Conservation (phyloP, 1,140 invertebrate genomes). For the Tigriopus japonicus region DNA sequence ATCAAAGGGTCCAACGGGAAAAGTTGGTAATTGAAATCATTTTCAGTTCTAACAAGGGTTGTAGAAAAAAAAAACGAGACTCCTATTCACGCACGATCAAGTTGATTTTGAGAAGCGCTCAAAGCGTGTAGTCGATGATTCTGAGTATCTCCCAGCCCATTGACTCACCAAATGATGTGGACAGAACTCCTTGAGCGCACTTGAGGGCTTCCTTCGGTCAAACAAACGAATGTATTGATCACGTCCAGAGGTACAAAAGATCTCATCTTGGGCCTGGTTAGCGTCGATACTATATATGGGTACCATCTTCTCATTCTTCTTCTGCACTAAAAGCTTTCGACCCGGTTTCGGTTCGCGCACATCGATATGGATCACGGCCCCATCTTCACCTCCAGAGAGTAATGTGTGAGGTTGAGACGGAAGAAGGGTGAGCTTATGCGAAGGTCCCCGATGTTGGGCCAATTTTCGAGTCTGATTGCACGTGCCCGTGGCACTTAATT, state of each 20-base stretch:
- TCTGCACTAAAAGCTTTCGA: conserved; percentile 40
- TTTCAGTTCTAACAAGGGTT: too few species aligned
- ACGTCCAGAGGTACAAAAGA: conserved; percentile 59
- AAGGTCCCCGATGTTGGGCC: conserved; percentile 45
- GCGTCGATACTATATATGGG: conserved; percentile 63
- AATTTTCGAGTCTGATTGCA: conserved; percentile 35
- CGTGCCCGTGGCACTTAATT: conserved; percentile 33
- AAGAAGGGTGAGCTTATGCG: conserved; percentile 54
- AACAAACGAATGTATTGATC: conserved; percentile 39
- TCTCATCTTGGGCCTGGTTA: conserved; percentile 50
- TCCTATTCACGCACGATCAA: too few species aligned
- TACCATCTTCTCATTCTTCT: conserved; percentile 36
- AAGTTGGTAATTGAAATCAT: too few species aligned
- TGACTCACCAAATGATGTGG: too few species aligned
- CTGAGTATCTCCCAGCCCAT: too few species aligned
- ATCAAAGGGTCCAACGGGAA: too few species aligned
- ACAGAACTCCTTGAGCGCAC: too few species aligned
- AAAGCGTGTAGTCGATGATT: too few species aligned
- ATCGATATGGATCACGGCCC: conserved; percentile 54
- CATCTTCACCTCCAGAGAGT: conserved; percentile 72
- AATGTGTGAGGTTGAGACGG: conserved; percentile 53
- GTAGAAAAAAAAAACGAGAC: too few species aligned
- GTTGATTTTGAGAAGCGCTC: too few species aligned
- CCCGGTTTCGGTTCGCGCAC: conserved; percentile 44
- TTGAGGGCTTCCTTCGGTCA: conserved; percentile 26